A percentile compares a stretch with the other conserved stretches of the same genome.
These are phyloP conservation scores for Apis florea DNA, from an alignment of 1,140 invertebrate genomes.

Conservation along the genomic window DNA sequence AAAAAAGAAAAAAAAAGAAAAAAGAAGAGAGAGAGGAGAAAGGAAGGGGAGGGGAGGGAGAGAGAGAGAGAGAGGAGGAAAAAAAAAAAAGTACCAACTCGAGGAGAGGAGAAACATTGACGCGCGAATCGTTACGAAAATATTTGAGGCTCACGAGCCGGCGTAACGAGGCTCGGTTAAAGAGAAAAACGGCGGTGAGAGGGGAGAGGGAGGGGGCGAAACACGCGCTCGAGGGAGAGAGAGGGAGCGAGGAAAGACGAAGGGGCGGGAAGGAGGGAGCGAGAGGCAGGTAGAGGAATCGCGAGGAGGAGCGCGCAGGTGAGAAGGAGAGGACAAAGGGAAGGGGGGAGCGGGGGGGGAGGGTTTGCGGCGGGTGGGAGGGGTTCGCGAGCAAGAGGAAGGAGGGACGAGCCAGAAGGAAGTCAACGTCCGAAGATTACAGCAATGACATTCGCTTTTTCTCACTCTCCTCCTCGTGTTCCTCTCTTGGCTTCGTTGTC, in stretches of 20 bases:
- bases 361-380: conserved; percentile 11
- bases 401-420: conserved; percentile 73
- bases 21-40: too few species aligned
- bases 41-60: too few species aligned
- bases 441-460: conserved; percentile 81
- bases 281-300: conserved; percentile 32
- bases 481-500: conserved; percentile 58
- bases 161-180: conserved; percentile 44
- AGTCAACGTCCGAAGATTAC: conserved; percentile 81
- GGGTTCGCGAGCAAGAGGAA: conserved; percentile 65
- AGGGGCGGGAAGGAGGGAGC: conserved; percentile 11
- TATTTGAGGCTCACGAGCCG: conserved; percentile 42
- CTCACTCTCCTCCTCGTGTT: conserved; percentile 74
- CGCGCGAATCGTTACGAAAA: conserved; percentile 53
- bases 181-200: conserved; percentile 29
- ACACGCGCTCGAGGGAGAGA: background rate
- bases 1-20: too few species aligned
- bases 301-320: conserved; percentile 34
- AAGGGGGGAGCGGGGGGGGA: background rate
- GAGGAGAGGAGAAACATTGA: background rate
- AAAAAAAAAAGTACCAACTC: too few species aligned
- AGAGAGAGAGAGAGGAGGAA: too few species aligned
- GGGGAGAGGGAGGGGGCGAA: background rate
- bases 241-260: conserved; percentile 11
- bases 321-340: conserved; percentile 38